These are phyloP conservation scores for Alloscopus bannaensis DNA, from an alignment of 2,888 invertebrate species.

Conservation along the genomic window DNA sequence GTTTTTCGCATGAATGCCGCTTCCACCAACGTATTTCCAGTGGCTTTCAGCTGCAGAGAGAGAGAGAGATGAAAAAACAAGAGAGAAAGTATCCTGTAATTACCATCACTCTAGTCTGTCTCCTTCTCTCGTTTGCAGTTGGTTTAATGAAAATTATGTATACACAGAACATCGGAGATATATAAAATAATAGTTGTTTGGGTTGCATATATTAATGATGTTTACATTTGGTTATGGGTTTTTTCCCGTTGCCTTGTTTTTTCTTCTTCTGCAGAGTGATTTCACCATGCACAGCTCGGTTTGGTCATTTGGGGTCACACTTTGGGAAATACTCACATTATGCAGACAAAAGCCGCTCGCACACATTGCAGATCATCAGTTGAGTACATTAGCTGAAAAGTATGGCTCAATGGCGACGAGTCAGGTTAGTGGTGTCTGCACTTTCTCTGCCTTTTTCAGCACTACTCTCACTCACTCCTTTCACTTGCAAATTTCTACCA, in stretches of 20 bases:
- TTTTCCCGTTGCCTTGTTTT: too few species aligned
- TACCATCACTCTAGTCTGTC: too few species aligned
- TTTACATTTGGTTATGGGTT: slow-evolving; percentile 8
- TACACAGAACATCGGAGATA: too few species aligned
- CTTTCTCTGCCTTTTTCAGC: neutral
- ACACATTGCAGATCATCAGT: slow-evolving; percentile 80
- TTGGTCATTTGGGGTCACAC: slow-evolving; percentile 82
- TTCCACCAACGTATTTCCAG: too few species aligned
- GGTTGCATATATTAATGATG: slow-evolving; percentile 11
- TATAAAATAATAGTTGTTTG: neutral
- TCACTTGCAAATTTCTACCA: slow-evolving; percentile 28
- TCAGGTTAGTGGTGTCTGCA: slow-evolving; percentile 61
- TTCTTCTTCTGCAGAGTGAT: slow-evolving; percentile 77
- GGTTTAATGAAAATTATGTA: too few species aligned
- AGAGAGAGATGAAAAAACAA: too few species aligned
- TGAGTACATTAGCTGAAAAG: slow-evolving; percentile 81
- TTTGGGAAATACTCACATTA: slow-evolving; percentile 81
- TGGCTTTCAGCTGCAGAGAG: too few species aligned
- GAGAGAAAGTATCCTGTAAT: too few species aligned
- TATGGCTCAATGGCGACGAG: slow-evolving; percentile 70
- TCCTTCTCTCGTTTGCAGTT: too few species aligned
- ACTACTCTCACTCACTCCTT: neutral
- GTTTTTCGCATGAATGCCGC: too few species aligned
- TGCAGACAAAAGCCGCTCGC: slow-evolving; percentile 81
- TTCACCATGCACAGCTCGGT: slow-evolving; percentile 81